Evolutionary conservation across 2,113 vertebrate genomes (phyloP), one percentile per base, ranked within the genome.

Genomic region (Ramphastos sulfuratus): DNA sequence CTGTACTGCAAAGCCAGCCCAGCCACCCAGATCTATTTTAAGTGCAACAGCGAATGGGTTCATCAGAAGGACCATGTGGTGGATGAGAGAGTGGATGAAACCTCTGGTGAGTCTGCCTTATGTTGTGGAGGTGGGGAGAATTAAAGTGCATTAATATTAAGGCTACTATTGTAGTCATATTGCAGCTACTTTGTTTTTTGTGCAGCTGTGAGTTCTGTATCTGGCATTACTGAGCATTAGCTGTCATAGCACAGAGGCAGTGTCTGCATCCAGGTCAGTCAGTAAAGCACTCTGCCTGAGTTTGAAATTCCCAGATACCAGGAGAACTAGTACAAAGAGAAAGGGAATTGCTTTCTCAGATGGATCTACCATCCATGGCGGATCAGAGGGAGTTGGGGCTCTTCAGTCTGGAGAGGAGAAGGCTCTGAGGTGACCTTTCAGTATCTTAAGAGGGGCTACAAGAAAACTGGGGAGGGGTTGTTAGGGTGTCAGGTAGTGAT

Each of bases 31-130:
- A 99, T 99, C 95, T 99, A 99, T 97, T 99, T 99, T 92, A 99
- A 99, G 94, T 99, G 99, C 97, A 99, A 99, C 97, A 99, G 99
- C 0, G 99, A 99, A 90, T 99, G 99, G 99, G 99, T 99, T 83
- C 99, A 99, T 96, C 99, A 99, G 97, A 99, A 99, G 94, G 99
- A 99, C 93, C 99, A 99, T 54, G 98, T 98, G 7, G 99, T 99
- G 81, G 98, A 99, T 2, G 99, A 99, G 96, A 97, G 98, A 85
- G 98, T 99, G 81, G 99, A 99, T 12, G 98, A 99, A 96, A 99
- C 98, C 78, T 99, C 99, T 48, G 99, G 99, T 99, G 85, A 98
- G 98, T 90, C 72, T 44, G 30, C 58, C 5, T 82, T 80, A 15
- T 30, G 28, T 91, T 25, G 5, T 30, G 28, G 33, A 61, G 60